A percentile compares a stretch with the other conserved stretches of the same genome.
These are phyloP conservation scores for Heliothis peltigera DNA, from an alignment of 2,888 invertebrate genomes.

Conservation along the genomic window DNA sequence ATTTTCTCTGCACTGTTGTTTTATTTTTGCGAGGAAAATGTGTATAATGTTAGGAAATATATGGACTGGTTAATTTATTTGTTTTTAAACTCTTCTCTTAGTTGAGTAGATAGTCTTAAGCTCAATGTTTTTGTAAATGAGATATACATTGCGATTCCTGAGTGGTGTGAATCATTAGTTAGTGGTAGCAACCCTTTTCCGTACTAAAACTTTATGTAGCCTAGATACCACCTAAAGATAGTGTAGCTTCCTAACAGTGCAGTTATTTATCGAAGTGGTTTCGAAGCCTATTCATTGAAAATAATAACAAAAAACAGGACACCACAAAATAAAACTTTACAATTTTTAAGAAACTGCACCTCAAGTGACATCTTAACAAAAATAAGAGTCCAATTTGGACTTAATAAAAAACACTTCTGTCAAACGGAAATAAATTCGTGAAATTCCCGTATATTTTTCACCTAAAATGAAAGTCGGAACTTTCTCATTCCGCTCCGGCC, in stretches of 20 bases:
- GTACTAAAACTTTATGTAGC: no score
- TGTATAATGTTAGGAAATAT: neutral
- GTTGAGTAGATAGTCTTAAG: no score
- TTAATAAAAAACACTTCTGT: constrained; percentile 3
- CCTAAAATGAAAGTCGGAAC: constrained; percentile 33
- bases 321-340: constrained; percentile 10
- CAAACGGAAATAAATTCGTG: constrained; percentile 29
- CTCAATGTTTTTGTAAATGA: no score
- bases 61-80: neutral
- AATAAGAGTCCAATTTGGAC: neutral
- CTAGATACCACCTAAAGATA: no score
- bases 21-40: constrained; percentile 5
- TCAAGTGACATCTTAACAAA: neutral
- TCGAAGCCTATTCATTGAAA: no score
- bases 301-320: no score
- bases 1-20: constrained; percentile 3
- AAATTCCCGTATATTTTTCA: constrained; percentile 43
- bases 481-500: constrained; percentile 28
- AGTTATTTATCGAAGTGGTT: no score
- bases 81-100: no score
- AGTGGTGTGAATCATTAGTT: no score
- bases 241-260: no score
- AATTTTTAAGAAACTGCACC: neutral
- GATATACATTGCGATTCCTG: no score
- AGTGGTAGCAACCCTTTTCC: no score